Evolutionary conservation across 2,113 vertebrate genomes (phyloP), one percentile per base, ranked within the genome.

Genomic region (Carassius auratus): DNA sequence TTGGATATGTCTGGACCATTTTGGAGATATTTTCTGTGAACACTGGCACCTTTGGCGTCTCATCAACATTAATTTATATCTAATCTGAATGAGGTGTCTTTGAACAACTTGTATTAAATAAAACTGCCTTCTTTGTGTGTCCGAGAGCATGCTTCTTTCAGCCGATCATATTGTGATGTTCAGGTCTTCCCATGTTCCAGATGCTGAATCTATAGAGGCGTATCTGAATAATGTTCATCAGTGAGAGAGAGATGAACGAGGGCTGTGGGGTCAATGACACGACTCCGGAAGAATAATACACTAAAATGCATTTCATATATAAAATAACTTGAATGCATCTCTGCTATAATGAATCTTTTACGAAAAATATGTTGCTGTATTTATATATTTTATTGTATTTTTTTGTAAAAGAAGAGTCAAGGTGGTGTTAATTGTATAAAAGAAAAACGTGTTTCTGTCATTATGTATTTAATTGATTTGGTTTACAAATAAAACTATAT

Each of bases 41-140:
- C 79, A n/a, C 61, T 42, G 52, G 15, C 66, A 66, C 13, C 19
- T 52, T 26, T 17, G 19, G 14, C 4, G 26, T 45, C 36, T n/a
- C 36, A 75, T 48, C 33, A 66, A 50, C 13, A 36, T 76, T 85
- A 17, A 84, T 75, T 84, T 81, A 73, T 66, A 66, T 36, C 42
- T 38, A 33, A 77, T 77, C 30, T 76, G 52, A 85, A 45, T 8
- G 57, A 59, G 19, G n/a, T 59, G 57, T n/a, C 57, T n/a, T 8
- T 15, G 80, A 66, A 50, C 78, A 64, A 13, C 5, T 50, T 8
- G 21, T 69, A 86, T 13, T 21, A 48, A 87, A 64, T 87, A 55
- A 55, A 85, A 69, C 23, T 17, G 4, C 14, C 14, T 50, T n/a
- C 36, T 45, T 8, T 14, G 66, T 9, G 42, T 48, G 78, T 81